Evolutionary conservation across 2,888 invertebrate species (phyloP).

Genomic region (Metellina segmentata): DNA sequence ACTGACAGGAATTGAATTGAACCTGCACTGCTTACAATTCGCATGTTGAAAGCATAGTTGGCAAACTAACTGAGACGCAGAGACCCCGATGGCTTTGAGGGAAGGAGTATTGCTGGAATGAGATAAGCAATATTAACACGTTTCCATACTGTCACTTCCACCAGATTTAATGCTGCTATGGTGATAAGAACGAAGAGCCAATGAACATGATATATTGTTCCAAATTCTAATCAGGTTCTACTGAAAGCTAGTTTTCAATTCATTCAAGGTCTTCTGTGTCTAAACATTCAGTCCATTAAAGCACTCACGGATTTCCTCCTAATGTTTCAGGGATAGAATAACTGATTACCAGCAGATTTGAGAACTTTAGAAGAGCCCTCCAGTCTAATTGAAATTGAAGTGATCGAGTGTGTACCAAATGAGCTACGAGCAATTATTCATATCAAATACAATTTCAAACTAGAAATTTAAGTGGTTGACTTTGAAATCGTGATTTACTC

Average conservation of each 20-base stretch:
- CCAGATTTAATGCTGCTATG: no score
- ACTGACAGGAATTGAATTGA: no score
- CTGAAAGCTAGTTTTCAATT: background rate
- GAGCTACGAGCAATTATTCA: background rate
- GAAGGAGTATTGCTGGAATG: no score
- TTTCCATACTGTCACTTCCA: no score
- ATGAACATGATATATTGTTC: no score
- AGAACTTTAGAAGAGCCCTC: background rate
- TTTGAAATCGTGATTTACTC: background rate
- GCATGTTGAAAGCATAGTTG: no score
- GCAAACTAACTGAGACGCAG: no score
- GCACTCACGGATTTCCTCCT: background rate
- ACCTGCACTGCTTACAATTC: no score
- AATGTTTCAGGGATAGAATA: background rate
- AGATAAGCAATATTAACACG: no score
- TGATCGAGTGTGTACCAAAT: background rate
- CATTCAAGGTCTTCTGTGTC: background rate
- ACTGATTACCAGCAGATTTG: background rate
- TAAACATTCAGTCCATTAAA: background rate
- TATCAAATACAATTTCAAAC: background rate
- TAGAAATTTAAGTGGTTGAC: background rate
- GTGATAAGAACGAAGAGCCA: no score
- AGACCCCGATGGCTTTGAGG: no score
- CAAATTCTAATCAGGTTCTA: no score
- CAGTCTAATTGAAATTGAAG: background rate